Base-by-base conservation (phyloP, 2,113 vertebrate genomes). In the Zootoca vivipara region DNA sequence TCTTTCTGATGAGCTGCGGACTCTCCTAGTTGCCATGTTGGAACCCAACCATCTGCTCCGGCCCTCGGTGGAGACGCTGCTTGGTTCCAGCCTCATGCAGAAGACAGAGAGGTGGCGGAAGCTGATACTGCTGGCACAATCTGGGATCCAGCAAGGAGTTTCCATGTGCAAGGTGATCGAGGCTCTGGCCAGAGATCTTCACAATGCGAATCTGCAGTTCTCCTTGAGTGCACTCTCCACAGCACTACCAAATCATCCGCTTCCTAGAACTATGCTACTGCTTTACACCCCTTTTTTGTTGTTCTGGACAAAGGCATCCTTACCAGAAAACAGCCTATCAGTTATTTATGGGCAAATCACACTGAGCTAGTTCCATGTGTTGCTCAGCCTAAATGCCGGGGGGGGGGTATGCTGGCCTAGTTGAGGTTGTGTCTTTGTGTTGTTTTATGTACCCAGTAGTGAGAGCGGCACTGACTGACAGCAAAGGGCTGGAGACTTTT, bases 21-120 rank as follows among this genome's bases (percentile, higher is more conserved):
- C 92, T 22, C 96, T 98, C 28, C 95, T 99, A 18, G 78, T 84
- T 90, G 96, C 96, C 95, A 99, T 98, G 98, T 89, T 99, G 89
- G 95, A 95, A 35, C 97, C 98, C 2, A 95, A 98, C 24, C 97
- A 97, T 30, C 93, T 94, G 3, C 89, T 95, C 18, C 96, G 98
- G 83, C 96, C 97, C 1, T 97, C 97, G 0, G 97, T 97, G 0
- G 91, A 97, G 24, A 92, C 96, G 89, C 96, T 99, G 82, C 96
- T 98, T 13, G 92, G 95, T 33, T 94, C 98, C 70, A 96, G 96
- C 2, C 90, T 91, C 82, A 95, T 99, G 56, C 95, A 95, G 84
- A 97, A 96, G 90, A 96, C 90, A 3, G 91, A 92, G 67, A 97
- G 97, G 94, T 98, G 96, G 95, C 95, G 97, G 0, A 86, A 88